Evolutionary conservation across 2,797 vertebrate genomes (phyloP).

Genomic region (Sebastes reedi): DNA sequence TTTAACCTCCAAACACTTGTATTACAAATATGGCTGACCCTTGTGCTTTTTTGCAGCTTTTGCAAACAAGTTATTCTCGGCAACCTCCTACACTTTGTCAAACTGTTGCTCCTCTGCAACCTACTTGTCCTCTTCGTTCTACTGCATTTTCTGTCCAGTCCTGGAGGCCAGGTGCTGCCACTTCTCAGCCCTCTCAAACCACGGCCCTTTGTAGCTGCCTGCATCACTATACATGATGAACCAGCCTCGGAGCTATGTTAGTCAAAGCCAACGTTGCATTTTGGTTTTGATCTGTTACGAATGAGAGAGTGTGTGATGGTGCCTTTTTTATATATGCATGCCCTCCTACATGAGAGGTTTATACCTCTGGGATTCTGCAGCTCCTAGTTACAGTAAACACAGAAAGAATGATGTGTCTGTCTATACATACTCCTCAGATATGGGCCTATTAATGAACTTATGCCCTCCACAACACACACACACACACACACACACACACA

Average conservation of each 20-base stretch:
- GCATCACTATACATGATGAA: constrained; percentile 6
- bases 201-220: constrained; percentile 5
- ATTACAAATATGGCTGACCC: constrained; percentile 14
- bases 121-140: constrained; percentile 13
- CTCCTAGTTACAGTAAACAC: constrained; percentile 23
- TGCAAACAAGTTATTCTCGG: constrained; percentile 16
- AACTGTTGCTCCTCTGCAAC: constrained; percentile 44
- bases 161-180: constrained; percentile 14
- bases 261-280: constrained; percentile 30
- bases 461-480: not conserved
- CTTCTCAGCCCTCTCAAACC: constrained; percentile 16
- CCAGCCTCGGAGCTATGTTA: constrained; percentile 7
- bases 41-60: constrained; percentile 6
- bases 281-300: constrained; percentile 53
- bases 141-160: constrained; percentile 22
- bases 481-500: not conserved
- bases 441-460: not conserved
- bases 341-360: constrained; percentile 25
- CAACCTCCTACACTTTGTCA: constrained; percentile 51
- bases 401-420: constrained; percentile 5
- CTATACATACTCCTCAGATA: not conserved
- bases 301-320: constrained; percentile 38
- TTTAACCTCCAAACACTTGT: constrained; percentile 14
- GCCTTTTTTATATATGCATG: constrained; percentile 37
- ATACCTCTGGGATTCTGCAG: constrained; percentile 17